Evolutionary conservation across 2,797 vertebrate genomes (phyloP), one percentile per base, ranked within the genome.

Genomic region (Sphenopsis melanotis): DNA sequence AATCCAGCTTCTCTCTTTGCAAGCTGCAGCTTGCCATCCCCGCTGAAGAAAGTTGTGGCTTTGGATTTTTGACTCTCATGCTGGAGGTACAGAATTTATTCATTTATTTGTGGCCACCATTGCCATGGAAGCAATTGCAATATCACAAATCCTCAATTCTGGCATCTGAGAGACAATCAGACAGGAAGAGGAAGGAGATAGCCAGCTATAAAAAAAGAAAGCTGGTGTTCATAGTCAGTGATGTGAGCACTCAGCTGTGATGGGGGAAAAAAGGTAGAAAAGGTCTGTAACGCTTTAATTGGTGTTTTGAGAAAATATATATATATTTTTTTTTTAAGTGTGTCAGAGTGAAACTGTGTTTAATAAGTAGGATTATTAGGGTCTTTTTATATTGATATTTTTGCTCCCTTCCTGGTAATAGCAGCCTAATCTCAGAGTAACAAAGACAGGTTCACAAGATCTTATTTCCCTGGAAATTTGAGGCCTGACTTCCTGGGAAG

Each of bases 241-340:
- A 60, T 42, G 75, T 41, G 44, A 80, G 30, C 27, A 64, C 71
- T 80, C 75, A 75, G 24, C 78, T 83, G 23, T 55, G 87, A 80
- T 78, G 61, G 61, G 29, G 24, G 2, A 26, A 8, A 44, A 87
- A 66, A 50, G 41, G n/a, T 56, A 90, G 63, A 84, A 83, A 90
- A 75, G n/a, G 12, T n/a, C 42, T 75, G 10, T 52, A 69, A 61
- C 53, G 55, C 22, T 94, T 92, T 69, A 71, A 89, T 69, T 83
- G 57, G 10, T 92, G 79, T 80, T 92, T 90, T 52, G 79, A 78
- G 42, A 89, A 87, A 91, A 86, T 68, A 81, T 59, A n/a, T n/a
- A n/a, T n/a, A n/a, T 74, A 83, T 74, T 17, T 24, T 56, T 36
- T 78, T 90, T 75, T 21, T 0, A 71, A 68, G n/a, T 91, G 91